A percentile compares a stretch with the other conserved stretches of the same genome.
phyloP scores from a whole-genome alignment of 30 jellyfish, hydroid and myxozoan genomes.

The Pseudorhiza aurosa region DNA sequence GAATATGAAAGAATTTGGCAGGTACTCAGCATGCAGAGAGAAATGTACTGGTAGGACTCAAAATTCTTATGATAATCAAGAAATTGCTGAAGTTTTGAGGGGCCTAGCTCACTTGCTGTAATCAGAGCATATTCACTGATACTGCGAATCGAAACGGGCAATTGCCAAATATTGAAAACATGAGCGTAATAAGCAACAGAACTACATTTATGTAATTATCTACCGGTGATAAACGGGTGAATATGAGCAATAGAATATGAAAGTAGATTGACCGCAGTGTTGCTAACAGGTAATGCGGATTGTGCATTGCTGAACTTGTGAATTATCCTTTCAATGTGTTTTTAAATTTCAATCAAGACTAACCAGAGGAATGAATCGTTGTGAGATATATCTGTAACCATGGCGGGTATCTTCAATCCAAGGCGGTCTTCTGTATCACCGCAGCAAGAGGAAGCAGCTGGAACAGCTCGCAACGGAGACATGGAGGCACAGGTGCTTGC shows the following conservation, averaged over 20 bases:
- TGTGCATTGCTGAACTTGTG: background rate
- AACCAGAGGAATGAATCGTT: background rate
- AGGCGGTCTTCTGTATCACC: constrained; percentile 90
- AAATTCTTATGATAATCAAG: no score
- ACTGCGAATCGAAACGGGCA: no score
- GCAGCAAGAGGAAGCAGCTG: constrained; percentile 77
- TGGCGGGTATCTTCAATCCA: constrained; percentile 78
- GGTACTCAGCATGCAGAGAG: no score
- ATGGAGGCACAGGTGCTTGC: constrained; percentile 53
- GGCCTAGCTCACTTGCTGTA: no score
- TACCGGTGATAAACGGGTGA: background rate
- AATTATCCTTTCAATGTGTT: background rate
- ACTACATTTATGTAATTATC: background rate
- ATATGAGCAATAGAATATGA: background rate
- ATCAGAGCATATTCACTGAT: no score
- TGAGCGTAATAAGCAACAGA: no score
- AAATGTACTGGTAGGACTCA: no score
- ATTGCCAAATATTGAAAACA: no score
- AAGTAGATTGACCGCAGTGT: constrained; percentile 1
- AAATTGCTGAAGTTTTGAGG: no score
- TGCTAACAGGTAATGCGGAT: background rate
- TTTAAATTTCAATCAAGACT: background rate
- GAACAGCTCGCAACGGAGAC: constrained; percentile 61
- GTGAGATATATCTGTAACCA: constrained; percentile 17
- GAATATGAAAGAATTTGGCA: no score